phyloP scores from a whole-genome alignment of 2,113 vertebrate species.

The Entosphenus tridentatus region DNA sequence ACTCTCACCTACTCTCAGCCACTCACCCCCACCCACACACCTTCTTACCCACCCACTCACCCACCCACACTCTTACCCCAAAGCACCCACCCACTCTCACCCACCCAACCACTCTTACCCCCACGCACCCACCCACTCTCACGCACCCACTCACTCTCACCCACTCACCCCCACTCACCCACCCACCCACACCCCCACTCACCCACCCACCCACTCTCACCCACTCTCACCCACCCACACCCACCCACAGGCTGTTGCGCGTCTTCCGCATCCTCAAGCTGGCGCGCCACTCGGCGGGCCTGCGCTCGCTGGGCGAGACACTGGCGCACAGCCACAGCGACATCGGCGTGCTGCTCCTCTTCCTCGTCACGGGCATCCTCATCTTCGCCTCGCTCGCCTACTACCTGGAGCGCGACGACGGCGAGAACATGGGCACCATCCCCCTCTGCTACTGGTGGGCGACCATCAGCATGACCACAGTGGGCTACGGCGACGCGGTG shows the following conservation, averaged over 20 bases:
- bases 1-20: too few species aligned
- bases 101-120: too few species aligned
- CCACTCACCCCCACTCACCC: too few species aligned
- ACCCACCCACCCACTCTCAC: too few species aligned
- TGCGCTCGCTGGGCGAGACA: conserved; percentile 74
- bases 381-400: conserved; percentile 84
- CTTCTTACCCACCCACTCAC: too few species aligned
- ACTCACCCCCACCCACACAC: too few species aligned
- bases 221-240: too few species aligned
- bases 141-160: too few species aligned
- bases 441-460: conserved; percentile 99
- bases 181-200: too few species aligned
- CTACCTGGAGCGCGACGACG: conserved; percentile 71
- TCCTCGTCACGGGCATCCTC: conserved; percentile 65
- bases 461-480: conserved; percentile 89
- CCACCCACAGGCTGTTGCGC: conserved; percentile 38
- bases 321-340: conserved; percentile 93
- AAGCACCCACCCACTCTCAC: too few species aligned
- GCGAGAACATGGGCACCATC: conserved; percentile 72
- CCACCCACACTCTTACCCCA: too few species aligned
- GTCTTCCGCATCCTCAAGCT: conserved; percentile 82
- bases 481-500: conserved; percentile 82
- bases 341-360: conserved; percentile 76
- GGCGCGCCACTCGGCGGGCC: conserved; percentile 76
- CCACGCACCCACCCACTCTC: too few species aligned